Conservation (phyloP, 2,797 vertebrate species). For the Oryzias sinensis region DNA sequence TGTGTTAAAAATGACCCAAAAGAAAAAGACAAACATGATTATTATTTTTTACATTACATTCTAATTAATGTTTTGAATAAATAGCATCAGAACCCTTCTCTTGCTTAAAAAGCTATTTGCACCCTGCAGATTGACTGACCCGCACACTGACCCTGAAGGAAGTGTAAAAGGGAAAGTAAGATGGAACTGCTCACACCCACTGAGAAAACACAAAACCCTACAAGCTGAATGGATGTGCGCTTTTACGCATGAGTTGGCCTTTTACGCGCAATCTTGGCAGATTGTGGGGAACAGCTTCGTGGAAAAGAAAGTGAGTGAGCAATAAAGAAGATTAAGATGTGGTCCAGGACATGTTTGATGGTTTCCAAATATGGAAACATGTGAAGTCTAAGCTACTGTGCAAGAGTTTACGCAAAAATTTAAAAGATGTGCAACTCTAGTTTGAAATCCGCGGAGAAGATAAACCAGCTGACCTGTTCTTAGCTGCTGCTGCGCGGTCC, state of each 20-base stretch:
- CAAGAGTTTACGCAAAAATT: not conserved
- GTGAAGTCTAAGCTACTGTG: not conserved
- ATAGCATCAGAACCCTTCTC: too few relatives aligned
- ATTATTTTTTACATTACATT: too few relatives aligned
- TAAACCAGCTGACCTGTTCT: constrained; percentile 85
- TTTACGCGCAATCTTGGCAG: constrained; percentile 38
- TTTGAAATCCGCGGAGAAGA: not conserved
- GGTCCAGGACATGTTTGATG: not conserved
- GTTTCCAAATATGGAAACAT: constrained; percentile 1
- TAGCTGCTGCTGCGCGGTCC: constrained; percentile 94
- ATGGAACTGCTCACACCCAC: constrained; percentile 15
- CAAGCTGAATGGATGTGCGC: constrained; percentile 33
- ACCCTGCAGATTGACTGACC: constrained; percentile 22
- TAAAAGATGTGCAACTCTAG: not conserved
- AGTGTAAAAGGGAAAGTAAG: constrained; percentile 13
- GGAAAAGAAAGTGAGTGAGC: not conserved
- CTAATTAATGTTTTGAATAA: too few relatives aligned
- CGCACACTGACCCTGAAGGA: constrained; percentile 50
- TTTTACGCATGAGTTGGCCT: constrained; percentile 57
- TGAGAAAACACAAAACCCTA: constrained; percentile 25
- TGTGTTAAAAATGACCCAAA: not conserved
- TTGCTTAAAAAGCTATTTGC: constrained; percentile 10
- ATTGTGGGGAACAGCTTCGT: constrained; percentile 6
- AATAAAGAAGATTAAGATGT: not conserved
- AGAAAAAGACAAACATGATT: not conserved